phyloP scores from a whole-genome alignment of 2,113 vertebrate species.

The Eulemur rufifrons region DNA sequence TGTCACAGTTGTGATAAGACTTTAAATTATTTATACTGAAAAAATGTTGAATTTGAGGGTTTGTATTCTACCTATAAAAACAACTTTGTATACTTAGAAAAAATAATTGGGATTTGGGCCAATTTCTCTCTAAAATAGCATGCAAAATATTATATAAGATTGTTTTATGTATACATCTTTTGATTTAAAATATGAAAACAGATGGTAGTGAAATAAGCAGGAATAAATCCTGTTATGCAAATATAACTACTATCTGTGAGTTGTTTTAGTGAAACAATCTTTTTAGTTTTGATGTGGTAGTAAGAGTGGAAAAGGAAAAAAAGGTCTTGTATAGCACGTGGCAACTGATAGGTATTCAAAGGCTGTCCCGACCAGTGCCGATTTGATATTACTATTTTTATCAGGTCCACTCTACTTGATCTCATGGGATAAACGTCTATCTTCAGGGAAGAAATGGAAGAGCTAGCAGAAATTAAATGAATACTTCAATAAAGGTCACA shows the following conservation, averaged over 20 bases:
- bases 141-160: conserved; percentile 30
- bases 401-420: background rate
- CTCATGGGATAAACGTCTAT: conserved; percentile 11
- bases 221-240: conserved; percentile 45
- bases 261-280: conserved; percentile 31
- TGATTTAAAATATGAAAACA: conserved; percentile 58
- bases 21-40: background rate
- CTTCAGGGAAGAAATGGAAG: background rate
- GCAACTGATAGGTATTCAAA: background rate
- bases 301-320: background rate
- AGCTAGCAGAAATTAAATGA: conserved; percentile 47
- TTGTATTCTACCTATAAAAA: background rate
- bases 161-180: conserved; percentile 49
- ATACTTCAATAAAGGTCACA: conserved; percentile 47
- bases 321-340: background rate
- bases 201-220: conserved; percentile 52
- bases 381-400: background rate
- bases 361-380: background rate
- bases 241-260: background rate
- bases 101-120: background rate
- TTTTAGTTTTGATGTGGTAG: conserved; percentile 1
- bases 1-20: background rate
- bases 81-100: background rate
- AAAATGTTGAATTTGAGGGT: background rate
- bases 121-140: conserved; percentile 38